Evolutionary conservation across 2,797 vertebrate species (phyloP).

Genomic region (Nasua narica): DNA sequence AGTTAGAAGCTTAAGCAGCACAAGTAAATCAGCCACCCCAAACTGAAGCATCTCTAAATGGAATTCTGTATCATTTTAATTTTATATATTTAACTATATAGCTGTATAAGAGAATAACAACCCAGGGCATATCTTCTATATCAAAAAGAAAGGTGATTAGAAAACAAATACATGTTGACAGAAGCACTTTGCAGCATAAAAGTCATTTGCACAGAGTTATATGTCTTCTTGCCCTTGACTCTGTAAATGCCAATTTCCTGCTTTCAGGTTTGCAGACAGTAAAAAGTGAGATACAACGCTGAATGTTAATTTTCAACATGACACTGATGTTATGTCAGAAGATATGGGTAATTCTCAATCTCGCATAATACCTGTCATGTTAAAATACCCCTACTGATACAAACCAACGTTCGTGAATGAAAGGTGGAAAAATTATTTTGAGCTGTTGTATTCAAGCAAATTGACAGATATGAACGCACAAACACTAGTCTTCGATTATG

Average conservation of each 20-base stretch:
- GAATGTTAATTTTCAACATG: conserved; percentile 47
- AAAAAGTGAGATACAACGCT: neutral
- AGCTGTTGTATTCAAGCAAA: conserved; percentile 21
- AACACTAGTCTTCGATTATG: neutral
- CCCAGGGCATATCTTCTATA: neutral
- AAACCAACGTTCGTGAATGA: conserved; percentile 36
- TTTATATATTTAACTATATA: neutral
- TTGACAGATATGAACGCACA: conserved; percentile 19
- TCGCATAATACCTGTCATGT: conserved; percentile 41
- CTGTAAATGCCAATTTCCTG: neutral
- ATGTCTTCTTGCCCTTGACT: conserved; percentile 21
- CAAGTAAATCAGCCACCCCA: neutral
- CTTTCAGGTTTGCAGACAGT: neutral
- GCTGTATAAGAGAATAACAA: neutral
- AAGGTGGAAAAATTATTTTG: conserved; percentile 48
- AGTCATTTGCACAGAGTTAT: neutral
- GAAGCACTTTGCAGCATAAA: neutral
- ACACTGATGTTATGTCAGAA: conserved; percentile 5
- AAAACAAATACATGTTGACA: neutral
- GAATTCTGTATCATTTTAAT: neutral
- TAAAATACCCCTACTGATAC: conserved; percentile 24
- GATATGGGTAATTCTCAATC: neutral
- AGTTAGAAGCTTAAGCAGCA: neutral
- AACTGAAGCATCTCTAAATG: neutral
- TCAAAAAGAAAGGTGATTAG: neutral